Base-by-base conservation (phyloP, 92 coral and sea anemone species). In the Epizoanthus illoricatus region DNA sequence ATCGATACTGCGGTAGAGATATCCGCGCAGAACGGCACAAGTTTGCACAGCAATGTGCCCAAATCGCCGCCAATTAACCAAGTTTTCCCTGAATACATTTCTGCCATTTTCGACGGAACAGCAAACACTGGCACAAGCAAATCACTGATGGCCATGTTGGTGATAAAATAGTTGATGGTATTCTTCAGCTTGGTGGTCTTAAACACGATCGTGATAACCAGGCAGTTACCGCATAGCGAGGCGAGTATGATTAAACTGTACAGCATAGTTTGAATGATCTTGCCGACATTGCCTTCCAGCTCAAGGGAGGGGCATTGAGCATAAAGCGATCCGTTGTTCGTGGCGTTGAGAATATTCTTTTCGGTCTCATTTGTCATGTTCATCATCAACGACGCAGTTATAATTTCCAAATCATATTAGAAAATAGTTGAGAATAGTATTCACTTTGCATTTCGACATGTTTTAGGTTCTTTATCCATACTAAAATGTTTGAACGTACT, bases 1-100 rank as follows among this genome's bases (percentile, higher is more conserved):
- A 76, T 76, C 11, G 81, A 76, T 28, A 76, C 81, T 15, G 81
- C 81, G 18, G 81, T 76, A 11, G 81, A 76, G 69, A 76, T 62
- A 9, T 76, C 81, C 2, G 47, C 70, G 23, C 81, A 76, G 43
- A 76, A 76, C 3, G 81, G 81, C 24, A 76, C 65, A 16, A 76
- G 70, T 57, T 76, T 76, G 69, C 81, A 76, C 7, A 62, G 63
- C 4, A 76, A 59, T 36, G 62, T 56, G 42, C 69, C 81, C 7
- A 76, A 60, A 40, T 11, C 23, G 16, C 81, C 81, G 19, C 69
- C 49, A 18, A 76, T 60, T 19, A 76, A 41, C 81, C 81, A 76
- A n/a, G 56, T 5, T 10, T 39, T 61, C 12, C 69, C 81, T 19
- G 81, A 60, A 36, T 17, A 60, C 28, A 19, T n/a, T 40, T 61